These are phyloP conservation scores for Orussus abietinus DNA, from an alignment of 1,140 invertebrate genomes.

Conservation along the genomic window DNA sequence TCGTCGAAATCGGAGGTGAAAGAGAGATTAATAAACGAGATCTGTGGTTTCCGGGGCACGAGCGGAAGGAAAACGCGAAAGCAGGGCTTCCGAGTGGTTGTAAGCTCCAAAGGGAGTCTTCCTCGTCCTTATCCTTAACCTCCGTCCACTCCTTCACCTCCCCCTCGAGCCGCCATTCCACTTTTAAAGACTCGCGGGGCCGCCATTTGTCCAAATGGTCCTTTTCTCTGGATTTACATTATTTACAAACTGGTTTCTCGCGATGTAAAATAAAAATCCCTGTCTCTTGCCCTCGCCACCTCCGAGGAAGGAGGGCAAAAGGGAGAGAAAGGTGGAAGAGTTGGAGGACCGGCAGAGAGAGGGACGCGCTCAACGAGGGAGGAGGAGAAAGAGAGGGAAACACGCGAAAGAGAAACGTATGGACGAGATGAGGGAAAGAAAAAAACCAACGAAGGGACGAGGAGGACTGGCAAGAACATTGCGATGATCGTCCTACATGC, in stretches of 20 bases:
- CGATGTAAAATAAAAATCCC: slow-evolving; percentile 40
- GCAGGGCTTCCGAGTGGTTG: no score
- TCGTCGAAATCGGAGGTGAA: no score
- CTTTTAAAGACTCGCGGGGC: slow-evolving; percentile 32
- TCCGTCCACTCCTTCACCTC: slow-evolving; percentile 1
- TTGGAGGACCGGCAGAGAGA: slow-evolving; percentile 16
- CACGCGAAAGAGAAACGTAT: no score
- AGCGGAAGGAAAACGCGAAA: no score
- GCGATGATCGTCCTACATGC: no score
- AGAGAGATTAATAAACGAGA: no score
- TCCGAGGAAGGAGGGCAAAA: slow-evolving; percentile 6
- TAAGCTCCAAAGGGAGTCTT: no score
- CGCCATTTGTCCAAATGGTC: slow-evolving; percentile 19
- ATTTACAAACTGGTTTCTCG: slow-evolving; percentile 45
- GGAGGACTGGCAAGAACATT: no score
- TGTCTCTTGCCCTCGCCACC: slow-evolving; percentile 26
- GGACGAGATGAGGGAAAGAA: no score
- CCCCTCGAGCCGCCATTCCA: slow-evolving; percentile 22
- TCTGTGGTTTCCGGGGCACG: no score
- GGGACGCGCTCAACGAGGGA: background rate
- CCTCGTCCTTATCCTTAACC: background rate
- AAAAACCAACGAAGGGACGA: no score
- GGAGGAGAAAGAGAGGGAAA: background rate
- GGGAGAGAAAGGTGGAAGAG: slow-evolving; percentile 13
- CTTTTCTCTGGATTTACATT: slow-evolving; percentile 43